Percentiles rank a stretch among this genome's conserved stretches.
Evolutionary conservation across 2,888 invertebrate species (phyloP).

Genomic region (Drosophila nr. perissopoda): DNA sequence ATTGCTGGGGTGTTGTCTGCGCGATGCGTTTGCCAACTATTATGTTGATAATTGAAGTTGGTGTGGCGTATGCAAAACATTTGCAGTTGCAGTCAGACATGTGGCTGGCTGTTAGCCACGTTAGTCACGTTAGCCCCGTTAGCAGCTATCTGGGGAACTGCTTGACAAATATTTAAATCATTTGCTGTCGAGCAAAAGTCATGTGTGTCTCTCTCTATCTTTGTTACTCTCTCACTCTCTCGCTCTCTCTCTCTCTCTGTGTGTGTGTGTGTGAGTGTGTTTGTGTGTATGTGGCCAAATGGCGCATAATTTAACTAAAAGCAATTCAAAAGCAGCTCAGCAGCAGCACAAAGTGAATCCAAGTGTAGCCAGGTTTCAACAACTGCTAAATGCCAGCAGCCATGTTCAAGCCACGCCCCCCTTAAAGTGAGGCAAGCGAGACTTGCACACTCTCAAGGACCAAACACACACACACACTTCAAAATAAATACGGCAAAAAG

Average conservation of each 20-base stretch:
- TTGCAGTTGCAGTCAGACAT: slow-evolving; percentile 8
- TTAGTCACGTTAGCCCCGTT: not conserved
- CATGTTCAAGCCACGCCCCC: slow-evolving; percentile 40
- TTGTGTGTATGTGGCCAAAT: slow-evolving; percentile 17
- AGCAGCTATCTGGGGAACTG: slow-evolving; percentile 22
- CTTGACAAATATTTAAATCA: slow-evolving; percentile 71
- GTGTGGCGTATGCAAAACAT: slow-evolving; percentile 49
- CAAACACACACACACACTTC: slow-evolving; percentile 7
- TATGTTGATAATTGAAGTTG: slow-evolving; percentile 50
- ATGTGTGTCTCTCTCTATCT: not conserved
- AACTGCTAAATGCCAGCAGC: slow-evolving; percentile 53
- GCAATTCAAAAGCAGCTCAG: slow-evolving; percentile 57
- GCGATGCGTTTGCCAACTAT: slow-evolving; percentile 39
- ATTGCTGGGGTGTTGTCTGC: slow-evolving; percentile 24
- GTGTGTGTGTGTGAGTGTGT: slow-evolving; percentile 3
- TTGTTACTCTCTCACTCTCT: not conserved
- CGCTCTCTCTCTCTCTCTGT: not conserved
- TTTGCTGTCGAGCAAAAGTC: slow-evolving; percentile 48
- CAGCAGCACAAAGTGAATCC: slow-evolving; percentile 47
- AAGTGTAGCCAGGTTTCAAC: slow-evolving; percentile 56
- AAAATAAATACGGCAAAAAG: slow-evolving; percentile 30
- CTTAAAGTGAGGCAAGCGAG: slow-evolving; percentile 15
- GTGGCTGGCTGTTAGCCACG: slow-evolving; percentile 15
- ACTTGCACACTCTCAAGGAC: slow-evolving; percentile 30
- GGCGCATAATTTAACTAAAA: slow-evolving; percentile 71